Base-by-base conservation (phyloP, 2,797 vertebrate species). In the Hybognathus amarus region DNA sequence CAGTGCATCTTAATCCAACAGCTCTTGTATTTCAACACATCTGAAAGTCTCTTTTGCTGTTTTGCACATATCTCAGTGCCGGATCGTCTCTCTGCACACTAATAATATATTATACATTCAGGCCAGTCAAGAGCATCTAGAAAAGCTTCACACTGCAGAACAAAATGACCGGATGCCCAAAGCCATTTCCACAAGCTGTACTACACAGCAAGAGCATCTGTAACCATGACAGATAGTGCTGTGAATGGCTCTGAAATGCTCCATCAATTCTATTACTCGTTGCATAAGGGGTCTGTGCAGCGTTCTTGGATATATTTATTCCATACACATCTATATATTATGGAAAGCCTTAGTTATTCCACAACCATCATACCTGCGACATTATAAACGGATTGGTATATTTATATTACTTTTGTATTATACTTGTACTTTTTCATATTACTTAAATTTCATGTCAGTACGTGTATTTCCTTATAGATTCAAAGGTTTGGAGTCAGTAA, bases 31-130 rank as follows among this genome's bases (percentile, higher is more conserved):
- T 80, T 56, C 70, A 75, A 66, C 27, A 45, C 11, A 47, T 78
- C 38, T 47, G 13, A 66, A 79, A 52, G 45, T 38, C 47, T 33
- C 71, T 77, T 27, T 50, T 73, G 24, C 27, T 52, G 56, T 75
- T 64, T 30, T 68, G 71, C 30, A 74, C 47, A 40, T 20, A 69
- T 50, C n/a, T 76, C 70, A 82, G 85, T 61, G 78, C 76, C 68
- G 64, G 82, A 88, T 87, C 6, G 27, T 71, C 79, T 85, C 77
- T 74, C 74, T 83, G 82, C 83, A 85, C 66, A 73, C 74, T 59
- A 36, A 64, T 80, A 80, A 83, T 87, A 86, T 87, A 86, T 84
- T 83, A 89, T 82, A 79, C 86, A 88, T 88, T 80, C 87, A 42
- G 50, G 42, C 15, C 70, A 64, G 82, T 82, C 27, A 42, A 81